Percentiles rank a stretch among this genome's conserved stretches.
Evolutionary conservation across 1,140 invertebrate genomes (phyloP).

Genomic region (Brachionus manjavacas): DNA sequence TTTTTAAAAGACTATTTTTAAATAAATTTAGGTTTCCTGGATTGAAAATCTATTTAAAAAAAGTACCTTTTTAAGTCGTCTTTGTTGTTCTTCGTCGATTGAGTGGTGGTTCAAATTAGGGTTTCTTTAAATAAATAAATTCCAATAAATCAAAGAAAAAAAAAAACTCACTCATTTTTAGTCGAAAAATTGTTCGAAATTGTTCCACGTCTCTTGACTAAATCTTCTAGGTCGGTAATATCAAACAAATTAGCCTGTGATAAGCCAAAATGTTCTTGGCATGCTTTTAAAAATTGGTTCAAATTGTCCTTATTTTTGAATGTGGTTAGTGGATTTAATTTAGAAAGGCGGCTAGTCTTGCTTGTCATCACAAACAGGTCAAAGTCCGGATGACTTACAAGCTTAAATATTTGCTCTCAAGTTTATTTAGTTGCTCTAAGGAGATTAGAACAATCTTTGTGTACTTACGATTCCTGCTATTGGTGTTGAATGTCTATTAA

Average conservation of each 20-base stretch:
- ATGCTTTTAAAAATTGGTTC: constrained; percentile 53
- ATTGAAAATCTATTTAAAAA: neutral
- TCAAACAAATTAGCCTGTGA: constrained; percentile 52
- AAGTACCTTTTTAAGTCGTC: constrained; percentile 37
- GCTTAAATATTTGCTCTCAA: neutral
- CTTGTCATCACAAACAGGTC: neutral
- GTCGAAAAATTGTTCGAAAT: neutral
- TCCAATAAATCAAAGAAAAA: neutral
- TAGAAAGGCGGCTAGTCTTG: neutral
- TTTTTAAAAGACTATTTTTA: neutral
- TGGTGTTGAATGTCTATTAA: constrained; percentile 53
- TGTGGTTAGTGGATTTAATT: constrained; percentile 10
- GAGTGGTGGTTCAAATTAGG: neutral
- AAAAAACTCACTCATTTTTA: neutral
- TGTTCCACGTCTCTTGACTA: constrained; percentile 42
- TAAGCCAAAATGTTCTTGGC: constrained; percentile 51
- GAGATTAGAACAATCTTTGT: neutral
- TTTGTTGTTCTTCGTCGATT: constrained; percentile 41
- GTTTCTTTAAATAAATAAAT: neutral
- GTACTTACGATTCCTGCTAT: constrained; percentile 54
- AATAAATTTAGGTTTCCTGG: neutral
- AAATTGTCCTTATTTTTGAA: constrained; percentile 50
- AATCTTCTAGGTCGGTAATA: constrained; percentile 52
- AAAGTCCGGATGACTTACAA: neutral
- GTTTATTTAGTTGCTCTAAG: neutral